Evolutionary conservation across 2,888 invertebrate species (phyloP).

Genomic region (Chromoteleia sp.): DNA sequence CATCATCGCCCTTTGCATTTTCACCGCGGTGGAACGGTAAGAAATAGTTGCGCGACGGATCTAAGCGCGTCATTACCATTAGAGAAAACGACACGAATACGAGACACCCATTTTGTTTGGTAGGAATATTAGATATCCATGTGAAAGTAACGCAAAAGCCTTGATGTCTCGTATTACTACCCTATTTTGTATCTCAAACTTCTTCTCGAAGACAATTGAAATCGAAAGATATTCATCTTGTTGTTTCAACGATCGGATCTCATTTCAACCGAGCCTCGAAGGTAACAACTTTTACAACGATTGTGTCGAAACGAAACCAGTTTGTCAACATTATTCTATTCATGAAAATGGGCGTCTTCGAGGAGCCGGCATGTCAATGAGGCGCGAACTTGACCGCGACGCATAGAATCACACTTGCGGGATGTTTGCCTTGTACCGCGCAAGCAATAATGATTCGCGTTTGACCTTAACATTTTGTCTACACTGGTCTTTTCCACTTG

Average conservation of each 20-base stretch:
- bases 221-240: background rate
- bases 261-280: no score
- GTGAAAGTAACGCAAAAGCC: no score
- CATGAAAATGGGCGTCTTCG: slow-evolving; percentile 11
- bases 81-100: background rate
- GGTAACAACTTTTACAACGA: background rate
- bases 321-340: slow-evolving; percentile 6
- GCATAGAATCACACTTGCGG: slow-evolving; percentile 26
- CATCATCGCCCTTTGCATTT: slow-evolving; percentile 25
- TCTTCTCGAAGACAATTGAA: slow-evolving; percentile 11
- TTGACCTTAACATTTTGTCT: slow-evolving; percentile 63
- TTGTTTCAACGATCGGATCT: no score
- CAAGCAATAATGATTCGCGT: slow-evolving; percentile 42
- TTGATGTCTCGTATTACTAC: no score
- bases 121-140: no score
- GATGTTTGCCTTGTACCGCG: slow-evolving; percentile 55
- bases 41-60: background rate
- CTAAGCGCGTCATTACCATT: background rate
- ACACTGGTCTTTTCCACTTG: slow-evolving; percentile 27
- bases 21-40: background rate
- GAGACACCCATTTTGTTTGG: no score
- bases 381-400: slow-evolving; percentile 57
- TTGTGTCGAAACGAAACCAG: background rate
- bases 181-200: no score
- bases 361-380: slow-evolving; percentile 18